Base-by-base conservation (phyloP, 1,140 invertebrate species). In the Cyphomyrmex costatus region DNA sequence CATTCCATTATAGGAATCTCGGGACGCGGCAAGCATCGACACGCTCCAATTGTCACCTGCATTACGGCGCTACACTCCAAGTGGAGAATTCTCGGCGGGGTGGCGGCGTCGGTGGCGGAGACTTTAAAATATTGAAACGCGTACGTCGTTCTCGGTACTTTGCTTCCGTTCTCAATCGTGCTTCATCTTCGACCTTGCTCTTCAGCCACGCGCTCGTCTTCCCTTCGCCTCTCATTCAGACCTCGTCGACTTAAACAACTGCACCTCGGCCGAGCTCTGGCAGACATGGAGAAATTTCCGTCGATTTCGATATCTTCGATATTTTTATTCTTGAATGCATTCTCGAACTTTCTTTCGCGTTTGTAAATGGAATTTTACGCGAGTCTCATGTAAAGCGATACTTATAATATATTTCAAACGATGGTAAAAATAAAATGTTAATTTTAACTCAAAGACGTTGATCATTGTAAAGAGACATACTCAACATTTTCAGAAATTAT, bases 111-210 rank as follows among this genome's bases (percentile, higher is more conserved):
- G 46, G 21, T n/a, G 24, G 53, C n/a, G 71, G 27, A 56, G 86
- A 90, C 86, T 87, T 73, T 91, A 88, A 92, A 92, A 92, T 92
- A 92, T 92, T 92, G 92, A 92, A 92, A 90, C 49, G 86, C 84
- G 73, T 49, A 90, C 85, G 85, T 89, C 86, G 79, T 63, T 79
- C 70, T 33, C 84, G 70, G 61, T 60, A 89, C 82, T 87, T 83
- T 88, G 74, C 68, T 71, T 78, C 51, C 49, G 36, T 56, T 27
- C 58, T 56, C 36, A 77, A 51, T 42, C 24, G 68, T 66, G 71
- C 49, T 80, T 78, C 60, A 79, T 61, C 66, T 61, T 85, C 60
- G 74, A 30, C 65, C 73, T n/a, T 42, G 82, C 86, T 88, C 60
- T 90, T 83, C 60, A 66, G 63, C 24, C 21, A 24, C 70, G 36